phyloP scores from a whole-genome alignment of 2,797 vertebrate genomes.

The Micropoecilia bifurca region DNA sequence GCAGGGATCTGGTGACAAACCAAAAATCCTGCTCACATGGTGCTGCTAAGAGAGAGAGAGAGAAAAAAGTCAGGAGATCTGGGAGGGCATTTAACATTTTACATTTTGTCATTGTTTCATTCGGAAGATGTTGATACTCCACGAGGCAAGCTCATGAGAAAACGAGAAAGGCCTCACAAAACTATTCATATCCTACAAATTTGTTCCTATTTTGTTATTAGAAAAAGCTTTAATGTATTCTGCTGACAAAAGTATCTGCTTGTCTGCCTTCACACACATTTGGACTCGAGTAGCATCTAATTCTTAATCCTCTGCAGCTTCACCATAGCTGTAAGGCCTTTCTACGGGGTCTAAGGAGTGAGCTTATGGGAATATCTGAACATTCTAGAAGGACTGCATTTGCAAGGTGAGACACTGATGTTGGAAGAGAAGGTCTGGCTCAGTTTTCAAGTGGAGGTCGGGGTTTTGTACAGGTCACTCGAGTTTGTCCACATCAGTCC shows the following conservation, averaged over 20 bases:
- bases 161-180: not conserved
- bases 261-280: not conserved
- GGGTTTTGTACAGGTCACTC: not conserved
- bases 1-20: conserved; percentile 9
- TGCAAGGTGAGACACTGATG: not conserved
- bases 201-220: conserved; percentile 1
- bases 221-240: not conserved
- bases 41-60: not conserved
- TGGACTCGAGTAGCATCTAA: not conserved
- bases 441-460: not conserved
- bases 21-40: not conserved
- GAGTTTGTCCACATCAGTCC: not conserved
- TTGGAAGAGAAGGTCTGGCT: not conserved
- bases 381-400: not conserved
- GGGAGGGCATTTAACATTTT: not conserved
- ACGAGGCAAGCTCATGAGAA: not conserved
- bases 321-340: not conserved
- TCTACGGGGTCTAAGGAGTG: not conserved
- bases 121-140: not conserved
- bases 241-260: not conserved
- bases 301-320: not conserved
- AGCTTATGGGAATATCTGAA: not conserved
- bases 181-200: conserved; percentile 1
- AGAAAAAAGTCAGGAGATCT: not conserved
- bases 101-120: not conserved